phyloP scores from a whole-genome alignment of 2,888 invertebrate species.

The Netelia fuscicornis region DNA sequence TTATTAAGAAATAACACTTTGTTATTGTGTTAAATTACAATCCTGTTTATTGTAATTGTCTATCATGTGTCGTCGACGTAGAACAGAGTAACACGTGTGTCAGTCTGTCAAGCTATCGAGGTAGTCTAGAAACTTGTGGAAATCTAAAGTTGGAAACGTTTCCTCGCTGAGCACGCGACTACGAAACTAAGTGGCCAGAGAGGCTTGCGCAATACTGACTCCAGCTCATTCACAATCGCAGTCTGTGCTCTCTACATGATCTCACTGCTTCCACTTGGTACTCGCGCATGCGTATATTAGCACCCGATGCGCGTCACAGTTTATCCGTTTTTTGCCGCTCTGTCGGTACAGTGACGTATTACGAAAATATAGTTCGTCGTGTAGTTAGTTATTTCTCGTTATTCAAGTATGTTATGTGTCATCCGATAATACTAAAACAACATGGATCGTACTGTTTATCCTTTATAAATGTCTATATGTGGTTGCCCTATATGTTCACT shows the following conservation, averaged over 20 bases:
- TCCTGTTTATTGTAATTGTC: not conserved
- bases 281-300: not conserved
- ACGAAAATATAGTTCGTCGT: not conserved
- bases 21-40: not conserved
- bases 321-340: not conserved
- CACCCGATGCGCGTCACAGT: not conserved
- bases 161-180: slow-evolving; percentile 7
- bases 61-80: slow-evolving; percentile 13
- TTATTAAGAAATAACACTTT: slow-evolving; percentile 36
- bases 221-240: slow-evolving; percentile 30
- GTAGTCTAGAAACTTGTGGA: slow-evolving; percentile 20
- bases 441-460: not conserved
- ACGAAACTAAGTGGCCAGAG: slow-evolving; percentile 13
- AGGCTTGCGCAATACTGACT: slow-evolving; percentile 45
- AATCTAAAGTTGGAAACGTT: not conserved
- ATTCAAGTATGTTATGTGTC: not conserved
- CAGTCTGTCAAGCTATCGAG: slow-evolving; percentile 52
- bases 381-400: not conserved
- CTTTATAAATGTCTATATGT: not conserved
- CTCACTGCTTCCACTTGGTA: not conserved
- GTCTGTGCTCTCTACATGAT: slow-evolving; percentile 2
- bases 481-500: not conserved
- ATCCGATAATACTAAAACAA: not conserved
- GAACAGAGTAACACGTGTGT: slow-evolving; percentile 55
- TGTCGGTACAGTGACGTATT: not conserved